Evolutionary conservation across 2,888 invertebrate species (phyloP), one percentile per base, ranked within the genome.

Genomic region (Panorpa germanica): DNA sequence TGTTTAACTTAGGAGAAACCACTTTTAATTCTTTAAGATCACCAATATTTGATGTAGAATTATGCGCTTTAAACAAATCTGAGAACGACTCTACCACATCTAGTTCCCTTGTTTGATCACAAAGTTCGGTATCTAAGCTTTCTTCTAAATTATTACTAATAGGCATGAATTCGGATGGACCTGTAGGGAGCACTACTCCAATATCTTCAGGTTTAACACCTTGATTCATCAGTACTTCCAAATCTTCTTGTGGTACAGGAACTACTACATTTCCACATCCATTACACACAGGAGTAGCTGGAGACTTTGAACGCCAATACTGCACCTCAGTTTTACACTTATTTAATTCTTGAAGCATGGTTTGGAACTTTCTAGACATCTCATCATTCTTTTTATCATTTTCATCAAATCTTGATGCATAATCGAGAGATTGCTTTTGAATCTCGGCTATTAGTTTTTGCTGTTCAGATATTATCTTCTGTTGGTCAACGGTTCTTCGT

Each of bases 371-470:
- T 33, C 83, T 65, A 29, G 83, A 76, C 35, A 78, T 82, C 49
- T 85, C 85, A 46, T 86, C 86, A 48, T 82, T 82, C 48, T 86
- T 86, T 53, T 83, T 85, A 44, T 85, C 85, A 42, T 82, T 78
- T 44, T 85, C 85, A 44, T 86, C 85, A 36, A 85, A 62, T n/a
- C 83, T 69, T 45, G 72, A 76, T 1, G 78, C 78, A 48, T 81
- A 82, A 44, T 80, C 80, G 38, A 77, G 46, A 0, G 72, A 71
- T 47, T 76, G 76, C 41, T 76, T 77, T 43, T 74, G 73, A 44
- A 74, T 74, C 40, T 75, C 75, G 0, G 72, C 67, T 23, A 74
- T 55, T 39, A 72, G 63, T 44, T 72, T 73, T 46, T 74, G 74
- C 43, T 75, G 74, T 41, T 80, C 80, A 1, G 70, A 64, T 25